These are phyloP conservation scores for Arvicanthis niloticus DNA, from an alignment of 2,113 vertebrate genomes.

Conservation along the genomic window DNA sequence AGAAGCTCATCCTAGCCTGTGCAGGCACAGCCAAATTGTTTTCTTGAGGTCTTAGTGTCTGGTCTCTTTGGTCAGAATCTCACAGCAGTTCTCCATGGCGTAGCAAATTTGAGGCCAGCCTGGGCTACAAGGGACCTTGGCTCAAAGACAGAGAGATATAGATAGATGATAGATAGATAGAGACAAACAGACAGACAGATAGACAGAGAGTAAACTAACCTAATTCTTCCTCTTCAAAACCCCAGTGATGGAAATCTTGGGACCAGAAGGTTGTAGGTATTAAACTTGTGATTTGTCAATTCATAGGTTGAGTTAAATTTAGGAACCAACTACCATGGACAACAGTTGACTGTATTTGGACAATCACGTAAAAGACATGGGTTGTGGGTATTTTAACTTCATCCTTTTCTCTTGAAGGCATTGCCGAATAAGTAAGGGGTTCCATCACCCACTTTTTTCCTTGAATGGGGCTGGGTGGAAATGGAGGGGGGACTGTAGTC, in stretches of 20 bases:
- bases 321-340: too few relatives aligned
- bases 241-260: not conserved
- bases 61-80: not conserved
- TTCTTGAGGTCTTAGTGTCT: not conserved
- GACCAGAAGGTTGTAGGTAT: not conserved
- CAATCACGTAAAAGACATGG: not conserved
- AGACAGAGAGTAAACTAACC: not conserved
- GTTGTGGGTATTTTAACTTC: not conserved
- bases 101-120: not conserved
- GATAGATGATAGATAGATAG: not conserved
- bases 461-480: not conserved
- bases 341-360: not conserved
- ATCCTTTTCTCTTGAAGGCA: not conserved
- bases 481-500: not conserved
- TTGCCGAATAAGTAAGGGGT: not conserved
- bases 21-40: not conserved
- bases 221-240: not conserved
- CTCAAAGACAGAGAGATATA: not conserved
- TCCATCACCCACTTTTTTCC: not conserved
- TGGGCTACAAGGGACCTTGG: not conserved
- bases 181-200: not conserved
- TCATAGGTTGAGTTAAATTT: not conserved
- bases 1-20: not conserved
- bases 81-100: not conserved
- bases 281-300: not conserved